Base-by-base conservation (phyloP, 2,797 vertebrate species). In the Centropyge bicolor region DNA sequence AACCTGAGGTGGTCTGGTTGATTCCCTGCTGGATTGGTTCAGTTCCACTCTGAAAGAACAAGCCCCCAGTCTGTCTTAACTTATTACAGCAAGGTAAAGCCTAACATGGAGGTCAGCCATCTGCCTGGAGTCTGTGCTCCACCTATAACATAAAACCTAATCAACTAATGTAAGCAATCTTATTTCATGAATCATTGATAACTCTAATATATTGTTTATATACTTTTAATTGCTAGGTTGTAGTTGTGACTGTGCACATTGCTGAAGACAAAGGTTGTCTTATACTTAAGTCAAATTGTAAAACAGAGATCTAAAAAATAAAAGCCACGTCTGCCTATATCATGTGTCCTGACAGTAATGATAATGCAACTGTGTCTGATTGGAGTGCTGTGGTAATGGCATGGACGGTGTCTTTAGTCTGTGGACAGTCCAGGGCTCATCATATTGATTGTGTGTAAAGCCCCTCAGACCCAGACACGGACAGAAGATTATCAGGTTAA, bases 1-100 rank as follows among this genome's bases (percentile, higher is more conserved):
- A 95, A 94, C 93, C 95, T 94, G 89, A 93, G 88, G 91, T 94
- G 93, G 92, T 94, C 93, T 70, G 55, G 60, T 90, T 92, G 87
- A 92, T 87, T 93, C 89, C 86, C 70, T 76, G 70, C 73, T 86
- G 79, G 88, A 92, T 74, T 81, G 81, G 55, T 89, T 83, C 80
- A 70, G 74, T 73, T 86, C 72, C 70, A 56, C 70, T 83, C 45
- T 70, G 78, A 73, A 72, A 73, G 67, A 90, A 81, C 84, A 90
- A 76, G 52, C 46, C 77, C 55, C 82, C 69, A 64, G 61, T 78
- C 80, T 79, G 69, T 78, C 78, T 88, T 51, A 90, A 90, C 70
- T 83, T 88, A 89, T 86, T 88, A 87, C 45, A 75, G 65, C 43
- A 70, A 81, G 68, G 80, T 62, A 84, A 86, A 80, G 70, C 85